Conservation (phyloP, 1,140 invertebrate genomes). For the Planococcus citri region DNA sequence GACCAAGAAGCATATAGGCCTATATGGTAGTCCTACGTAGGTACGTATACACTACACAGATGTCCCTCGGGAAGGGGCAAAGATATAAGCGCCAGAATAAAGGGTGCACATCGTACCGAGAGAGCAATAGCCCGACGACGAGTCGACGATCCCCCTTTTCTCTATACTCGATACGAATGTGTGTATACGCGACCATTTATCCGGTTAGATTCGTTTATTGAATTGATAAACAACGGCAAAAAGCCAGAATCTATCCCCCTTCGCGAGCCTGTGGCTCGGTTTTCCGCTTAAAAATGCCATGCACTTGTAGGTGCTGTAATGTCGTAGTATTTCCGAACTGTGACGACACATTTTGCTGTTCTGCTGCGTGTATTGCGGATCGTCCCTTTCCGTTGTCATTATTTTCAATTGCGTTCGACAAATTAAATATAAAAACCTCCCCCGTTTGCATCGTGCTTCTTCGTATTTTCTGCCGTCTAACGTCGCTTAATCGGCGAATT, state of each 20-base stretch:
- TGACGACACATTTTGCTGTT: background rate
- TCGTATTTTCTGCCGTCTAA: too few relatives aligned
- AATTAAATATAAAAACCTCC: conserved; percentile 1
- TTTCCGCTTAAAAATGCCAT: conserved; percentile 6
- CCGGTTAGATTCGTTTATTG: conserved; percentile 19
- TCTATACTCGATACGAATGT: background rate
- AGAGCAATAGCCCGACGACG: too few relatives aligned
- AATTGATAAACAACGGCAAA: conserved; percentile 18
- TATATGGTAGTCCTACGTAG: too few relatives aligned
- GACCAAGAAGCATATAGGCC: too few relatives aligned
- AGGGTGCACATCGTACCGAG: too few relatives aligned
- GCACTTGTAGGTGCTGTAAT: background rate
- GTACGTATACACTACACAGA: background rate
- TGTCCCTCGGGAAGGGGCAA: background rate
- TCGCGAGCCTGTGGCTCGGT: background rate
- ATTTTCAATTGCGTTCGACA: background rate
- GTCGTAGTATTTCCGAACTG: background rate
- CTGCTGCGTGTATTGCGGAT: too few relatives aligned
- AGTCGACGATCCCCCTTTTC: background rate
- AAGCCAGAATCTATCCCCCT: background rate
- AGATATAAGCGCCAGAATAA: background rate
- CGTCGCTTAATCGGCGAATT: too few relatives aligned
- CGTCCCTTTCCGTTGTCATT: background rate
- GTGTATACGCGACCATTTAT: conserved; percentile 16
- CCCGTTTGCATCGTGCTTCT: too few relatives aligned